Evolutionary conservation across 1,140 invertebrate genomes (phyloP).

Genomic region (Lerema accius): DNA sequence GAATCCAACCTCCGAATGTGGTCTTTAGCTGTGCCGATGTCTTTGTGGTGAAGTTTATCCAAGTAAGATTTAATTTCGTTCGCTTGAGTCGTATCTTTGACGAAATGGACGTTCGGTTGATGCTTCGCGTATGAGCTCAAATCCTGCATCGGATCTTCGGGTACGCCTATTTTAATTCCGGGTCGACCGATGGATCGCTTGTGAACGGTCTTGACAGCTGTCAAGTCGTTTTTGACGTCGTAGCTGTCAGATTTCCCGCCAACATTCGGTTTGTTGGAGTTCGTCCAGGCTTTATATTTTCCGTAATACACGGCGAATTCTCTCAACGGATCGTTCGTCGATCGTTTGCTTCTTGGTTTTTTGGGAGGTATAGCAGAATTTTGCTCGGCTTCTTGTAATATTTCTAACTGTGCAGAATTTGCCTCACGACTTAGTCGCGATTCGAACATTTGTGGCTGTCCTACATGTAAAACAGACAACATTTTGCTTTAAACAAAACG

Average conservation of each 20-base stretch:
- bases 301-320: slow-evolving; percentile 58
- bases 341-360: slow-evolving; percentile 41
- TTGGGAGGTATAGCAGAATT: slow-evolving; percentile 17
- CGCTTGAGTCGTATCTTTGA: slow-evolving; percentile 27
- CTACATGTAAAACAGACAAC: slow-evolving; percentile 19
- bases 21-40: slow-evolving; percentile 10
- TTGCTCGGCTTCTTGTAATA: slow-evolving; percentile 44
- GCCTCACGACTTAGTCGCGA: slow-evolving; percentile 11
- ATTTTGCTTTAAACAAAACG: too few relatives aligned
- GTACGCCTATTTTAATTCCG: slow-evolving; percentile 16
- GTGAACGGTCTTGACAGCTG: slow-evolving; percentile 35
- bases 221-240: slow-evolving; percentile 48
- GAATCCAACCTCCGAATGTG: slow-evolving; percentile 17
- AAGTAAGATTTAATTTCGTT: slow-evolving; percentile 26
- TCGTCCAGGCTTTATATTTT: slow-evolving; percentile 64
- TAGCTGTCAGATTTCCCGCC: slow-evolving; percentile 35
- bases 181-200: slow-evolving; percentile 40
- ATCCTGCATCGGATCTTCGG: slow-evolving; percentile 37
- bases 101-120: slow-evolving; percentile 22
- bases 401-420: slow-evolving; percentile 30
- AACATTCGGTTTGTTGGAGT: slow-evolving; percentile 36
- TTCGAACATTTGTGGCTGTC: slow-evolving; percentile 9
- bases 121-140: slow-evolving; percentile 36
- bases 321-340: slow-evolving; percentile 43
- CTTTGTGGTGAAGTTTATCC: slow-evolving; percentile 16